Evolutionary conservation across 2,113 vertebrate species (phyloP).

Genomic region (Hemiscyllium ocellatum): DNA sequence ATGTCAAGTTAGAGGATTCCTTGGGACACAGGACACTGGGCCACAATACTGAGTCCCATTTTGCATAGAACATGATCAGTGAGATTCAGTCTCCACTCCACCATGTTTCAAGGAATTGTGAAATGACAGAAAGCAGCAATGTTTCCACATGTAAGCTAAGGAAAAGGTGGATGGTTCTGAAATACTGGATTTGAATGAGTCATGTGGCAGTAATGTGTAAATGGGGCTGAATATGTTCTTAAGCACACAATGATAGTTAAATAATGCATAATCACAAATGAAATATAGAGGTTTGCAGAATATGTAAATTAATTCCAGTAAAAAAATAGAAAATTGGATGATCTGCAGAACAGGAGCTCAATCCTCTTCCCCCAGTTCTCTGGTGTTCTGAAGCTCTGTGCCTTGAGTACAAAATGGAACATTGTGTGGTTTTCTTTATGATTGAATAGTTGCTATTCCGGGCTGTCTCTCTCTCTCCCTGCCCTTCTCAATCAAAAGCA

Average conservation of each 20-base stretch:
- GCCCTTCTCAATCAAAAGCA: background rate
- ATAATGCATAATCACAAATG: background rate
- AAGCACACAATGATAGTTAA: background rate
- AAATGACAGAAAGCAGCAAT: background rate
- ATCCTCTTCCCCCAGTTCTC: background rate
- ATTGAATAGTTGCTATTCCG: background rate
- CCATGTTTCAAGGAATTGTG: background rate
- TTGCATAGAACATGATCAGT: background rate
- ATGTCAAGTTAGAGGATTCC: background rate
- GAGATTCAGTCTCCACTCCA: background rate
- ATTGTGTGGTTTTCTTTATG: background rate
- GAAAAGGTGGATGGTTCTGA: background rate
- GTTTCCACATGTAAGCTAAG: background rate
- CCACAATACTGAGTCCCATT: background rate
- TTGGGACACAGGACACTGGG: background rate
- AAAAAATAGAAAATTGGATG: background rate
- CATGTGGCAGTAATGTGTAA: background rate
- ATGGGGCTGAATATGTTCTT: background rate
- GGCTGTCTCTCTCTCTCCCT: background rate
- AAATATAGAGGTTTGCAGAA: background rate
- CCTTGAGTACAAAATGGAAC: background rate
- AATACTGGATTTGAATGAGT: background rate
- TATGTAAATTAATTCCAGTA: background rate
- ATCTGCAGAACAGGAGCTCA: background rate
- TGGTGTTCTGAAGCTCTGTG: background rate